Conservation (phyloP, 2,113 vertebrate genomes). For the Corvus hawaiiensis region DNA sequence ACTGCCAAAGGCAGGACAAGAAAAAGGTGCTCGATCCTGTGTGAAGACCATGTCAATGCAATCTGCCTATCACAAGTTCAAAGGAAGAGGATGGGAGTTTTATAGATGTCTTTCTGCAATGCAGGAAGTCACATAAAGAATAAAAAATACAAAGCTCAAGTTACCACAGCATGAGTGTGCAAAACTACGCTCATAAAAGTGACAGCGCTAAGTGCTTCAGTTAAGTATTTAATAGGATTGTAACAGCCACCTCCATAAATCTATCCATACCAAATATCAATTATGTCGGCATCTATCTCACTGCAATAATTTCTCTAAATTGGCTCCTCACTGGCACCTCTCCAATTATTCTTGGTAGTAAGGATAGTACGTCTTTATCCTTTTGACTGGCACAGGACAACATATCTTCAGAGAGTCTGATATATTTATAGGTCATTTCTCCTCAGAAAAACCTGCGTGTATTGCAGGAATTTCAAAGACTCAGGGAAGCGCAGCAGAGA, state of each 20-base stretch:
- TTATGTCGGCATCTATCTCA: background rate
- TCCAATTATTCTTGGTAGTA: background rate
- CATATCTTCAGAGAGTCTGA: background rate
- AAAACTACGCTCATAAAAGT: conserved; percentile 33
- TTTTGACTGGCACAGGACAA: conserved; percentile 11
- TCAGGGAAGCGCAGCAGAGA: background rate
- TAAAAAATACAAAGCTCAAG: background rate
- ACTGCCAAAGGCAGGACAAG: conserved; percentile 3
- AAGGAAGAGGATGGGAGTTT: background rate
- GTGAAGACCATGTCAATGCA: background rate
- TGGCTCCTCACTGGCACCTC: background rate
- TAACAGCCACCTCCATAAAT: conserved; percentile 37
- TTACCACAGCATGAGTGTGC: background rate
- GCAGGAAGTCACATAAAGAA: background rate
- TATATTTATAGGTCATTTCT: background rate
- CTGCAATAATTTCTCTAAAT: conserved; percentile 9
- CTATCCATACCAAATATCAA: conserved; percentile 9
- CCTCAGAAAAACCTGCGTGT: background rate
- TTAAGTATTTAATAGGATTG: conserved; percentile 36
- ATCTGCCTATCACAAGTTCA: background rate
- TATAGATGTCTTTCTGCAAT: background rate
- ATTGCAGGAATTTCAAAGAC: background rate
- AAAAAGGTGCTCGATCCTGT: background rate
- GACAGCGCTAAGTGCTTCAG: conserved; percentile 13
- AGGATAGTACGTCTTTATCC: background rate